Percentiles rank a stretch among this genome's conserved stretches.
Evolutionary conservation across 1,140 invertebrate genomes (phyloP).

Genomic region (Leptonema lineaticorne): DNA sequence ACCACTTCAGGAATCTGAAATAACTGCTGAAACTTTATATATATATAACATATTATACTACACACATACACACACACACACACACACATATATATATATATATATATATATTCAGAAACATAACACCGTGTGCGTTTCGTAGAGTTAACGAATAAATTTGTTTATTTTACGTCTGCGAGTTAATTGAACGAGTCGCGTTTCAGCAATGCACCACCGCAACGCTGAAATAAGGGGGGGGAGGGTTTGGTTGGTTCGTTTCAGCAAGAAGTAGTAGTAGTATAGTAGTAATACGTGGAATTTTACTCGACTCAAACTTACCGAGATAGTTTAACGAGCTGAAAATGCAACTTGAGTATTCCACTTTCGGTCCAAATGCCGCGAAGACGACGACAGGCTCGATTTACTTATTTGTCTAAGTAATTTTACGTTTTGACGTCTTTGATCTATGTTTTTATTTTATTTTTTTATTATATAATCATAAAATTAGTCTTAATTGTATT

Average conservation of each 20-base stretch:
- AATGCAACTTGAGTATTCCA: conserved; percentile 23
- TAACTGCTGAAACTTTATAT: neutral
- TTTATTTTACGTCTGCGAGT: conserved; percentile 28
- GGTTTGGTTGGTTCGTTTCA: too few relatives aligned
- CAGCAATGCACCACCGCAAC: conserved; percentile 22
- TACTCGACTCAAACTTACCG: neutral
- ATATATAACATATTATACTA: neutral
- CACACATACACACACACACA: neutral
- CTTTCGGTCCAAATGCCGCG: too few relatives aligned
- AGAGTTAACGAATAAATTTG: conserved; percentile 29
- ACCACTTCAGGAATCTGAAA: neutral
- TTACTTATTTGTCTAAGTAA: conserved; percentile 19
- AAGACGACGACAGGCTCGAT: neutral
- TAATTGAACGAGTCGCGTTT: conserved; percentile 29
- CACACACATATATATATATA: neutral
- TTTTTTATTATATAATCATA: too few relatives aligned
- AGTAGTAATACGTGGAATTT: neutral
- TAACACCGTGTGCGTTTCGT: neutral
- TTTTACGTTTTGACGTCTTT: neutral
- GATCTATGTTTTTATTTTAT: too few relatives aligned
- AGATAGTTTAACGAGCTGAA: conserved; percentile 22
- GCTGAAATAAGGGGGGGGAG: too few relatives aligned
- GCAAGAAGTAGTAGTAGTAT: too few relatives aligned
- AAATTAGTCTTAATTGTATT: too few relatives aligned
- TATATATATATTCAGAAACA: too few relatives aligned